Conservation (phyloP, 2,888 invertebrate genomes). For the Erannis defoliaria region DNA sequence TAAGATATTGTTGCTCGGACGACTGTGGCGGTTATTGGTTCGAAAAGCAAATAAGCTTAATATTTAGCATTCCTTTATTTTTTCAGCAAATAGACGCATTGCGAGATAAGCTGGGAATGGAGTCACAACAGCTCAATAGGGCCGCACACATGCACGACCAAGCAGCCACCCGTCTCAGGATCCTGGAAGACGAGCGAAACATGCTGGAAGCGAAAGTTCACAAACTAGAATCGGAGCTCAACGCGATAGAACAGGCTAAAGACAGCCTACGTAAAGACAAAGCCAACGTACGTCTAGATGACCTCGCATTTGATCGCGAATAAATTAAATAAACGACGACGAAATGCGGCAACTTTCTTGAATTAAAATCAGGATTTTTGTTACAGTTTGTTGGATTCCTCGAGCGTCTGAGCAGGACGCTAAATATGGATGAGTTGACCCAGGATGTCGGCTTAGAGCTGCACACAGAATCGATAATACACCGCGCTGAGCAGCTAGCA, state of each 20-base stretch:
- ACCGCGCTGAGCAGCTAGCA: conserved; percentile 94
- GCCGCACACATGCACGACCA: conserved; percentile 89
- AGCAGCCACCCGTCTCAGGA: conserved; percentile 88
- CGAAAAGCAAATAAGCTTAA: not conserved
- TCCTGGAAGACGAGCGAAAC: conserved; percentile 91
- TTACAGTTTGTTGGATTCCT: conserved; percentile 93
- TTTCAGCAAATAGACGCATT: conserved; percentile 91
- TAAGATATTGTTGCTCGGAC: no score
- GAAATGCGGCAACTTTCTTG: conserved; percentile 33
- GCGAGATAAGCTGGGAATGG: conserved; percentile 91
- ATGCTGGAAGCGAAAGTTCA: conserved; percentile 91
- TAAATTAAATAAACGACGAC: conserved; percentile 32
- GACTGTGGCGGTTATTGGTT: no score
- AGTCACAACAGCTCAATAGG: conserved; percentile 90
- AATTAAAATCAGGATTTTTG: conserved; percentile 46
- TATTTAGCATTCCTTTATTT: not conserved
- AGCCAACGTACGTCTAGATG: conserved; percentile 87
- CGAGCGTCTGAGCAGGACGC: conserved; percentile 92
- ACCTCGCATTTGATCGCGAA: conserved; percentile 28
- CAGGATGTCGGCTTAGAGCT: conserved; percentile 93
- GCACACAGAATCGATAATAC: conserved; percentile 93
- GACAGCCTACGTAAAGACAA: conserved; percentile 92
- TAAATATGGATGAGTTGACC: conserved; percentile 94
- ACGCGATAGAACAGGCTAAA: conserved; percentile 89
- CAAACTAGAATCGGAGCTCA: conserved; percentile 93